phyloP scores from a whole-genome alignment of 2,888 invertebrate species.

The Trilocha varians region DNA sequence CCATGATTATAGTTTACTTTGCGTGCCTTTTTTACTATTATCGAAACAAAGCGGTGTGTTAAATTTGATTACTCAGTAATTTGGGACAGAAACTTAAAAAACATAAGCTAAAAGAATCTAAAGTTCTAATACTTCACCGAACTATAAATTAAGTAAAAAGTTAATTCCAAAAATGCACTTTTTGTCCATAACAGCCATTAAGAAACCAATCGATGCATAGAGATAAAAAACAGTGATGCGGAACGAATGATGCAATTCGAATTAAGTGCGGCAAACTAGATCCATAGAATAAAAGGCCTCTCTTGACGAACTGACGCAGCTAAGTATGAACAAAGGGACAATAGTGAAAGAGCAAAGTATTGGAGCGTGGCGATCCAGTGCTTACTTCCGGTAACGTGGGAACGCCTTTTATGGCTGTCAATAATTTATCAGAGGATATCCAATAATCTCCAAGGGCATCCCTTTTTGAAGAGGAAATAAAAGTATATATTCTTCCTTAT shows the following conservation, averaged over 20 bases:
- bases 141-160: constrained; percentile 14
- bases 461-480: constrained; percentile 9
- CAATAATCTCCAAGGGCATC: constrained; percentile 24
- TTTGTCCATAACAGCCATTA: constrained; percentile 15
- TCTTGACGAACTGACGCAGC: constrained; percentile 50
- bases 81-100: not conserved
- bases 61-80: no score
- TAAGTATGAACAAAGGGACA: constrained; percentile 59
- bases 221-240: constrained; percentile 38
- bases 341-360: constrained; percentile 60
- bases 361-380: constrained; percentile 60
- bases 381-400: constrained; percentile 62
- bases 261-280: constrained; percentile 60
- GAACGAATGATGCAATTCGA: constrained; percentile 58
- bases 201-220: constrained; percentile 31
- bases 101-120: not conserved
- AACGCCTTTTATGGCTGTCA: constrained; percentile 48
- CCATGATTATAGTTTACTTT: not conserved
- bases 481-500: not conserved
- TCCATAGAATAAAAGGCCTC: constrained; percentile 48
- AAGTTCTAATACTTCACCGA: not conserved
- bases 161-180: constrained; percentile 13
- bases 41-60: no score
- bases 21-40: no score
- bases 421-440: constrained; percentile 33